phyloP scores from a whole-genome alignment of 2,113 vertebrate genomes.

The Piaya cayana region DNA sequence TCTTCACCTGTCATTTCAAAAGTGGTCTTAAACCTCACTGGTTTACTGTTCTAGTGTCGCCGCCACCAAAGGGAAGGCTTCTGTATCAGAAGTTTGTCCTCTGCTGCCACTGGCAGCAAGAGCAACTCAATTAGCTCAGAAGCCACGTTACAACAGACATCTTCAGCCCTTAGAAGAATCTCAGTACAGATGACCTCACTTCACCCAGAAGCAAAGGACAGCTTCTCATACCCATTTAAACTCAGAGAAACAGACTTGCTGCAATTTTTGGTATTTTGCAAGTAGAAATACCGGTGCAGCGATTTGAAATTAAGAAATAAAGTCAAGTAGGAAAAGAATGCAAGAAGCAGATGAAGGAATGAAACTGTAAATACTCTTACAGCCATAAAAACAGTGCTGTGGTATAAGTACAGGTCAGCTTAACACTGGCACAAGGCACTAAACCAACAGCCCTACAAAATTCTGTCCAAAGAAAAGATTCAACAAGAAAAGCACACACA shows the following conservation, averaged over 20 bases:
- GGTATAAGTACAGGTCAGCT: neutral
- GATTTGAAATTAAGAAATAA: neutral
- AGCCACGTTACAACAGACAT: neutral
- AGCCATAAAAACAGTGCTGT: neutral
- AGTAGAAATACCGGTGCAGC: neutral
- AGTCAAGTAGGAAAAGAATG: neutral
- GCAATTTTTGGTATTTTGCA: slow-evolving; percentile 16
- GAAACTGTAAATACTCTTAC: neutral
- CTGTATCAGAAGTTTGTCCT: neutral
- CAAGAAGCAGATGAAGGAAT: slow-evolving; percentile 7
- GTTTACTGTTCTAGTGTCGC: neutral
- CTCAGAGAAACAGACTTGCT: neutral
- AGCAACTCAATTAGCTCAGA: slow-evolving; percentile 35
- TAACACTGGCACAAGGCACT: neutral
- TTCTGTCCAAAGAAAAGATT: neutral
- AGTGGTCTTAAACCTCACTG: neutral
- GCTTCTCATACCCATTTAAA: neutral
- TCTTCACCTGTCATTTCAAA: neutral
- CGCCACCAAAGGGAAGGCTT: neutral
- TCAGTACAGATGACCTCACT: slow-evolving; percentile 21
- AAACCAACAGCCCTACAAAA: neutral
- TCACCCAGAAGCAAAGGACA: slow-evolving; percentile 18
- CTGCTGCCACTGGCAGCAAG: slow-evolving; percentile 21
- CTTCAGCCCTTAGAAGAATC: neutral
- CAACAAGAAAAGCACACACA: neutral